Evolutionary conservation across 1,140 invertebrate genomes (phyloP).

Genomic region (Drosophila ananassae): DNA sequence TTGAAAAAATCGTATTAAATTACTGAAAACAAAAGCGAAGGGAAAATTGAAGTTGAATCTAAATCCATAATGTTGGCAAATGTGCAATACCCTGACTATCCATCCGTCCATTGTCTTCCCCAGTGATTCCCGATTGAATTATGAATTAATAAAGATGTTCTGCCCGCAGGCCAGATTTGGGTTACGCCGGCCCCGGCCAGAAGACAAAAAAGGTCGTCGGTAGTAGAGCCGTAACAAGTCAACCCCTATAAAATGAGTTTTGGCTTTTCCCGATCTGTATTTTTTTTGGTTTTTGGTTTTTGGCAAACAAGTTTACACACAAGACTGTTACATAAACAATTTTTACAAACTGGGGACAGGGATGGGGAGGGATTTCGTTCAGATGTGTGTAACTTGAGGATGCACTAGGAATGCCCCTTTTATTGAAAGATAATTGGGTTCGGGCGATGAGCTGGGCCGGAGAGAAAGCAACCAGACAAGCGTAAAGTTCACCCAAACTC

Average conservation of each 20-base stretch:
- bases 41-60: constrained; percentile 76
- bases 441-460: constrained; percentile 39
- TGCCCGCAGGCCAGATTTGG: constrained; percentile 82
- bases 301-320: constrained; percentile 57
- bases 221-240: constrained; percentile 2
- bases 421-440: constrained; percentile 84
- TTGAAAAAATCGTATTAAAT: constrained; percentile 80
- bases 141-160: constrained; percentile 82
- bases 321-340: constrained; percentile 58
- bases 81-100: constrained; percentile 10
- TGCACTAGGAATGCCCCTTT: constrained; percentile 65
- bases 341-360: constrained; percentile 6
- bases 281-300: constrained; percentile 43
- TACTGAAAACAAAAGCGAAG: constrained; percentile 53
- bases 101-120: constrained; percentile 32
- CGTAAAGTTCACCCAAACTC: constrained; percentile 64
- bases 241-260: constrained; percentile 40
- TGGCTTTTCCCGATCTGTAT: constrained; percentile 67
- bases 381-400: constrained; percentile 77
- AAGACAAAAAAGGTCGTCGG: constrained; percentile 9
- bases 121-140: constrained; percentile 68
- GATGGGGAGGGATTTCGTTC: too few relatives aligned
- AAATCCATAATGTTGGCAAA: constrained; percentile 41
- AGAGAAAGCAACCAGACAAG: constrained; percentile 55
- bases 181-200: constrained; percentile 60